Evolutionary conservation across 1,140 invertebrate genomes (phyloP).

Genomic region (Chrysomallon squamiferum): DNA sequence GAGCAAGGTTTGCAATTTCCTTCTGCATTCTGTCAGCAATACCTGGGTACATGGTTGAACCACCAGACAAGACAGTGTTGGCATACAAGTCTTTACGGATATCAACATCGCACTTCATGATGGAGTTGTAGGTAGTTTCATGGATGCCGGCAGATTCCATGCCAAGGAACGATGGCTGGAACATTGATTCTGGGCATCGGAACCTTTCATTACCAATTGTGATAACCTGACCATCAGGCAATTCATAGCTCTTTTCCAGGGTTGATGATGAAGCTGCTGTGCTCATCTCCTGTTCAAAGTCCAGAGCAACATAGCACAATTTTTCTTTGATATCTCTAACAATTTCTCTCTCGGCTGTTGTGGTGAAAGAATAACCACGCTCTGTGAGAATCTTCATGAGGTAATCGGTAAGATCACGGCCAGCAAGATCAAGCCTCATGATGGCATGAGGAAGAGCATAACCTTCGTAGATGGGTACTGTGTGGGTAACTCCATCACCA

Average conservation of each 20-base stretch:
- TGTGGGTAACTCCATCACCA: slow-evolving; percentile 94
- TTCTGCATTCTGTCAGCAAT: slow-evolving; percentile 67
- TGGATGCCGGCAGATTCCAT: slow-evolving; percentile 54
- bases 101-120: slow-evolving; percentile 72
- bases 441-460: slow-evolving; percentile 60
- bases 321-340: slow-evolving; percentile 85
- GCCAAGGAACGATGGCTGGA: slow-evolving; percentile 69
- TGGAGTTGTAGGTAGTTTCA: slow-evolving; percentile 83
- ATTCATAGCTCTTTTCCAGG: slow-evolving; percentile 32
- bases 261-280: slow-evolving; percentile 73
- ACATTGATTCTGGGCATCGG: slow-evolving; percentile 69
- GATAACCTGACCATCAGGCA: slow-evolving; percentile 43
- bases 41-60: slow-evolving; percentile 77
- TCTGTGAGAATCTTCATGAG: slow-evolving; percentile 94
- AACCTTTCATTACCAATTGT: slow-evolving; percentile 82
- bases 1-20: slow-evolving; percentile 31
- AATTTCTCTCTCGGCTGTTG: slow-evolving; percentile 67
- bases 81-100: slow-evolving; percentile 89
- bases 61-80: slow-evolving; percentile 87
- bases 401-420: slow-evolving; percentile 93
- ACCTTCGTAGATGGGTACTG: slow-evolving; percentile 83
- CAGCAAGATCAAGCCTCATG: slow-evolving; percentile 83
- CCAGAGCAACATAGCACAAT: slow-evolving; percentile 88
- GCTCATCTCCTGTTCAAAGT: slow-evolving; percentile 86
- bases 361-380: slow-evolving; percentile 94